Percentiles rank a stretch among this genome's conserved stretches.
Conservation (phyloP, 2,888 invertebrate genomes). For the Druceiella hillmani region DNA sequence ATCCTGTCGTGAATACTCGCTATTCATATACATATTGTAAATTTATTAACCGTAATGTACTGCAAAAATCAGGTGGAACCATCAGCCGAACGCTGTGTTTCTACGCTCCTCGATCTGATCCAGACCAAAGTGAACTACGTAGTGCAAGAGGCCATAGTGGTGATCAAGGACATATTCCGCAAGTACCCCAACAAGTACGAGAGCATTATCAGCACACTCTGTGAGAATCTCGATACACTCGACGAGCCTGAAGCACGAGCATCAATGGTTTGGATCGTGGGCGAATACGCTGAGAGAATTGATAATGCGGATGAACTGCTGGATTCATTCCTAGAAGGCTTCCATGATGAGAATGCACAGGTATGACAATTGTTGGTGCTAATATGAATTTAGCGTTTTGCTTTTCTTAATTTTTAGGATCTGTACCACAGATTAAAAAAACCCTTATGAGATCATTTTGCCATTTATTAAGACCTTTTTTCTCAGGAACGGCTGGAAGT, state of each 20-base stretch:
- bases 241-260: conserved; percentile 99
- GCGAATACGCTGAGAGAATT: conserved; percentile 98
- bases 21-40: no score
- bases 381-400: no score
- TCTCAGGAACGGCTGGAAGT: neutral
- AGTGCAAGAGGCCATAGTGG: conserved; percentile 99
- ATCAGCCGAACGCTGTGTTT: conserved; percentile 97
- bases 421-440: no score
- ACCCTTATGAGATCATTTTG: no score
- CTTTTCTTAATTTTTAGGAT: no score
- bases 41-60: no score
- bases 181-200: conserved; percentile 99
- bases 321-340: conserved; percentile 97
- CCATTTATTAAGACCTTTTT: no score
- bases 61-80: conserved; percentile 83
- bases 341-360: conserved; percentile 95
- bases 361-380: no score
- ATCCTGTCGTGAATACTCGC: no score
- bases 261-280: conserved; percentile 94
- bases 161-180: conserved; percentile 95
- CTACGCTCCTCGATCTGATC: conserved; percentile 93
- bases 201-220: conserved; percentile 97
- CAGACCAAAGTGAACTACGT: conserved; percentile 99
- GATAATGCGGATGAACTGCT: conserved; percentile 98
- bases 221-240: conserved; percentile 96